Evolutionary conservation across 2,888 invertebrate species (phyloP).

Genomic region (Leucania comma): DNA sequence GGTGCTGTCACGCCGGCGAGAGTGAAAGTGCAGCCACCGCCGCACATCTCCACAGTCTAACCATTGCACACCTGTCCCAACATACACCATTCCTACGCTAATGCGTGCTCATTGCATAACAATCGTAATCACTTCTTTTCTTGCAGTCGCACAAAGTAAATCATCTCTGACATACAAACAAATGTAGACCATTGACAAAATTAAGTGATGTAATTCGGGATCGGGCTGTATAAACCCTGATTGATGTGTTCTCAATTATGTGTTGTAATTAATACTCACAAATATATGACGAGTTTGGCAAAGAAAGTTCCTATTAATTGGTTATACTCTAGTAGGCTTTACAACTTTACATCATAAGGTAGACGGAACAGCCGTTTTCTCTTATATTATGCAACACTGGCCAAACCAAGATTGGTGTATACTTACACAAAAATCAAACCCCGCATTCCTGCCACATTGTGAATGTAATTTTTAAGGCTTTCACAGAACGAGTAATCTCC

Average conservation of each 20-base stretch:
- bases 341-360: slow-evolving; percentile 56
- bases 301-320: slow-evolving; percentile 54
- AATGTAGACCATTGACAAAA: slow-evolving; percentile 51
- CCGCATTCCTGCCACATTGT: slow-evolving; percentile 4
- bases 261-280: slow-evolving; percentile 40
- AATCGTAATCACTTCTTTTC: slow-evolving; percentile 70
- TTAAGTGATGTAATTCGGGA: slow-evolving; percentile 43
- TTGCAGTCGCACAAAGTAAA: slow-evolving; percentile 46
- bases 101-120: slow-evolving; percentile 72
- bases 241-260: slow-evolving; percentile 22
- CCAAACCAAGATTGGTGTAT: slow-evolving; percentile 28
- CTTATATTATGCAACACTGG: slow-evolving; percentile 51
- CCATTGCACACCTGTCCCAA: slow-evolving; percentile 80
- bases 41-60: slow-evolving; percentile 77
- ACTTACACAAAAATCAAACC: slow-evolving; percentile 21
- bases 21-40: slow-evolving; percentile 88
- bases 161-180: slow-evolving; percentile 34
- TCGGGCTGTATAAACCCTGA: slow-evolving; percentile 27
- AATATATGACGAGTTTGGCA: slow-evolving; percentile 44
- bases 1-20: slow-evolving; percentile 78
- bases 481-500: not conserved
- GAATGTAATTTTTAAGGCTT: not conserved
- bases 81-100: slow-evolving; percentile 73
- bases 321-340: slow-evolving; percentile 57
- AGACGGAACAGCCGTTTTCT: slow-evolving; percentile 52